Conservation (phyloP, 2,113 vertebrate species). For the Perca schrenkii region DNA sequence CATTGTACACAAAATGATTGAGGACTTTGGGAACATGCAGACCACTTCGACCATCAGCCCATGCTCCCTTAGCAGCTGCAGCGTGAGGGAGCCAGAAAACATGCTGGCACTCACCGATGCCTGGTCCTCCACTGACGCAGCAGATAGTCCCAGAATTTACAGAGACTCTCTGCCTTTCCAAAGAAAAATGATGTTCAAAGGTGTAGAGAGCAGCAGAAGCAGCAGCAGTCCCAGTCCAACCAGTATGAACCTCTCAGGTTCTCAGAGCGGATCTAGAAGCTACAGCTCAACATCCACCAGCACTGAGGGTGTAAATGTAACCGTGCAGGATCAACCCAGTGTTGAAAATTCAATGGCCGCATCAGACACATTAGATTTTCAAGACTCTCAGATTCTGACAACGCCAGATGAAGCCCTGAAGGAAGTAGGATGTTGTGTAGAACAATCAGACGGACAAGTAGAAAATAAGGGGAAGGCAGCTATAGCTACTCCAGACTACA, state of each 20-base stretch:
- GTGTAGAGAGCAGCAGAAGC: slow-evolving; percentile 38
- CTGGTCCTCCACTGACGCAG: slow-evolving; percentile 86
- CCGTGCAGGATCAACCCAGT: slow-evolving; percentile 45
- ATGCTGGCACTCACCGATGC: slow-evolving; percentile 78
- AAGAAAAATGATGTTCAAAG: slow-evolving; percentile 54
- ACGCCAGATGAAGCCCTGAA: background rate
- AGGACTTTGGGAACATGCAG: slow-evolving; percentile 57
- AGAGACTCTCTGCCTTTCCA: slow-evolving; percentile 72
- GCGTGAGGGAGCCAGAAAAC: slow-evolving; percentile 76
- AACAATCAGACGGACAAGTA: background rate
- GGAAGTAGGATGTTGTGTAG: background rate
- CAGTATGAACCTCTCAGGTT: slow-evolving; percentile 62
- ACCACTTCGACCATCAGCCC: slow-evolving; percentile 54
- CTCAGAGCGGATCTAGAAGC: slow-evolving; percentile 37
- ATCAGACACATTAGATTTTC: slow-evolving; percentile 12
- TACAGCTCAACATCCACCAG: slow-evolving; percentile 51
- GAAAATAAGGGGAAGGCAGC: background rate
- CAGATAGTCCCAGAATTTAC: slow-evolving; percentile 75
- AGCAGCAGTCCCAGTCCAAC: slow-evolving; percentile 55
- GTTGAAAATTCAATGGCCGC: slow-evolving; percentile 18
- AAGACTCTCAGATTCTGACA: background rate
- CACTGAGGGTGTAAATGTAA: slow-evolving; percentile 49
- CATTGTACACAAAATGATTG: slow-evolving; percentile 39
- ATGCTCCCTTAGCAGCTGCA: slow-evolving; percentile 56
- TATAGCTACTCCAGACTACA: background rate